Conservation (phyloP, 2,113 vertebrate genomes). For the Gadus macrocephalus region DNA sequence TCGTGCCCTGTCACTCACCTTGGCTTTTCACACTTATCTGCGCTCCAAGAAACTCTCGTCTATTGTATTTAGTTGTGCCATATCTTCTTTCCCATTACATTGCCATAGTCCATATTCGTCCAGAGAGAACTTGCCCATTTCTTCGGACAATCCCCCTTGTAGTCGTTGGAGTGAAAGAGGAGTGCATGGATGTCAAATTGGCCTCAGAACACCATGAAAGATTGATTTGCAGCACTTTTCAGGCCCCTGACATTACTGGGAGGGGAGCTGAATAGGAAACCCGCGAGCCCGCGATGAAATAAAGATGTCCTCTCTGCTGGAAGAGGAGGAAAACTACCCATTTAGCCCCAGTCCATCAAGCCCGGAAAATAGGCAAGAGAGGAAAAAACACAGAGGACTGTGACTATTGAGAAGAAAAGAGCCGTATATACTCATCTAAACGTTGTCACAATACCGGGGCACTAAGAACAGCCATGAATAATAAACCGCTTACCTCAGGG, state of each 20-base stretch:
- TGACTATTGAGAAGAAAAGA: slow-evolving; percentile 78
- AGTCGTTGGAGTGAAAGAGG: slow-evolving; percentile 74
- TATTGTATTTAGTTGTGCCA: slow-evolving; percentile 57
- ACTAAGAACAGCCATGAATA: slow-evolving; percentile 97
- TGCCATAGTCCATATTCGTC: slow-evolving; percentile 58
- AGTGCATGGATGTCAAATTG: slow-evolving; percentile 86
- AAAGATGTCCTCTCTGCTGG: slow-evolving; percentile 90
- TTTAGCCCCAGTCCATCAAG: slow-evolving; percentile 90
- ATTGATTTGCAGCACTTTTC: slow-evolving; percentile 95
- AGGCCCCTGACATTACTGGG: slow-evolving; percentile 81
- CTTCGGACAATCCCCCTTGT: slow-evolving; percentile 76
- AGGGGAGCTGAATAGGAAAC: slow-evolving; percentile 83
- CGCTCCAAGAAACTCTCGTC: slow-evolving; percentile 23
- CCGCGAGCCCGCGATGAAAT: slow-evolving; percentile 81
- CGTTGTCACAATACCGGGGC: slow-evolving; percentile 84
- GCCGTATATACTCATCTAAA: slow-evolving; percentile 83
- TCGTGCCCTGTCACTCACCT: slow-evolving; percentile 85
- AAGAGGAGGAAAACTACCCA: slow-evolving; percentile 78
- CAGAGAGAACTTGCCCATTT: slow-evolving; percentile 67
- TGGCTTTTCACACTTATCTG: slow-evolving; percentile 60
- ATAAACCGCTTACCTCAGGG: slow-evolving; percentile 81
- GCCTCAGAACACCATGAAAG: slow-evolving; percentile 89
- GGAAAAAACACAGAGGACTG: slow-evolving; percentile 77
- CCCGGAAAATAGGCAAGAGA: slow-evolving; percentile 78
- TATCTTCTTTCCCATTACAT: slow-evolving; percentile 68